Base-by-base conservation (phyloP, 2,113 vertebrate genomes). In the Brachypodius melanocephalos region DNA sequence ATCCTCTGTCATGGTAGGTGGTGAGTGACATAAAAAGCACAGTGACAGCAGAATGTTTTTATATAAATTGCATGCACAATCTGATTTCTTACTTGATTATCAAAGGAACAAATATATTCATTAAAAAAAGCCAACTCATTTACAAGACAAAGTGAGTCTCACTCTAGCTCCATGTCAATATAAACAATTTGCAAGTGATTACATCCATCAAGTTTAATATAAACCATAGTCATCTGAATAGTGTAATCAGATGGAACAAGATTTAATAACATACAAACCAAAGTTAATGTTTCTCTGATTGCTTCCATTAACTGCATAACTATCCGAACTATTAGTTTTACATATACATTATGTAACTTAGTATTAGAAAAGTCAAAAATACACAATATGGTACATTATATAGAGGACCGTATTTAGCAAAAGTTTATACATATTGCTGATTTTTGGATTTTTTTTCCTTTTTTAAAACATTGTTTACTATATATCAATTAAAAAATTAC, bases 151-250 rank as follows among this genome's bases (percentile, higher is more conserved):
- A 94, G 45, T 65, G 48, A 87, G 45, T 45, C 58, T 66, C 52
- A 8, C 20, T 89, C 20, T 75, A 91, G 57, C 42, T 94, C 46
- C 77, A 54, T 51, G 54, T 69, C 92, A 94, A n/a, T 76, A 74
- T 90, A 71, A 91, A 83, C 17, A 22, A 95, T 90, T 94, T 91
- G 79, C 59, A 14, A 84, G 22, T 93, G 77, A 94, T 95, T 95
- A 93, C 76, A 72, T 87, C 75, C 62, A 95, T 90, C 96, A 91
- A 49, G 73, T 90, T 74, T 91, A 97, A 92, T 79, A 84, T 85
- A 78, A 97, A 97, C 42, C 67, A 92, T 66, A 90, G 25, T 92
- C 94, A 85, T 79, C 22, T 93, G 77, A 96, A 92, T 76, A 55
- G 54, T 86, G 46, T 73, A 95, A 86, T 95, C 77, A 90, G 31